Evolutionary conservation across 2,888 invertebrate species (phyloP), one percentile per base, ranked within the genome.

Genomic region (Aspidapion aeneum): DNA sequence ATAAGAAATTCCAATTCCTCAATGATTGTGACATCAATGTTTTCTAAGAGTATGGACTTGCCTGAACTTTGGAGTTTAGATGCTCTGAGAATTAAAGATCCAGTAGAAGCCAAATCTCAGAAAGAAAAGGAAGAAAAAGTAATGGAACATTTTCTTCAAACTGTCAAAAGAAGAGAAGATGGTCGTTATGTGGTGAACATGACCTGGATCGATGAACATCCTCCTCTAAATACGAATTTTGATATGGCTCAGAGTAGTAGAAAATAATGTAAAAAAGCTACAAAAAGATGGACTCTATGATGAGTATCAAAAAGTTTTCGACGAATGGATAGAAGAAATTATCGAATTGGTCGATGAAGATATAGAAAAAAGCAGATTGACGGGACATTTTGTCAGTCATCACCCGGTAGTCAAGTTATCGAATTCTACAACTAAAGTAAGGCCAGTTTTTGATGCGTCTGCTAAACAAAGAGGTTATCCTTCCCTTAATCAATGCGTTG

Each of bases 361-460:
- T n/a, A n/a, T n/a, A n/a, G n/a, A n/a, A n/a, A n/a, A n/a, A n/a
- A n/a, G n/a, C 16, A 48, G 18, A 2, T 48, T 2, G n/a, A 22
- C 17, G 17, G 59, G 49, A 7, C 60, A 65, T 52, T 62, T 57
- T 57, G 19, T 65, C 22, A 57, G 57, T 51, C 63, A 62, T 54
- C 22, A 61, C 18, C 60, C 57, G 50, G 50, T 63, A 3, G 17
- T 60, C 17, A 58, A 63, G 17, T 7, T 56, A 22, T 59, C n/a
- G n/a, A n/a, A n/a, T n/a, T n/a, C n/a, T n/a, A 69, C 70, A 1
- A 70, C 71, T 7, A 55, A 57, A 20, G 63, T 72, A 9, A 60
- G 71, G 21, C 71, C 72, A 0, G 71, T 73, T 2, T 74, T 74
- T 48, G 73, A 74, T 60, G 73, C 72, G 0, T 74, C 73, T 1